Evolutionary conservation across 1,140 invertebrate genomes (phyloP).

Genomic region (Bombus consobrinus): DNA sequence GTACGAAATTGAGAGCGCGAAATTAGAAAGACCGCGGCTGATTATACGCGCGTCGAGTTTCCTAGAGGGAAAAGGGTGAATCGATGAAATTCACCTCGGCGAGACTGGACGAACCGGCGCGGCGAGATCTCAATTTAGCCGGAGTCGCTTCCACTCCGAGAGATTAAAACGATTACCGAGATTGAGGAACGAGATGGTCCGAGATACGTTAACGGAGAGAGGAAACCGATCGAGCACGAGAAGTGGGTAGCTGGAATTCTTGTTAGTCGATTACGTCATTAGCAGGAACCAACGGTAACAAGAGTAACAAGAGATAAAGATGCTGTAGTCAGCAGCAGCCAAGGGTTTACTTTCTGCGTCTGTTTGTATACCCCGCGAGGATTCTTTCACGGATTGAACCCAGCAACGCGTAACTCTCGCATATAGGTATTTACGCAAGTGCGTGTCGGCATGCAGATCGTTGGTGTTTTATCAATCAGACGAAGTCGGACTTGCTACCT

Average conservation of each 20-base stretch:
- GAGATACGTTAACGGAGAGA: not conserved
- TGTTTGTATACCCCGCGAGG: not conserved
- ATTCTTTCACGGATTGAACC: not conserved
- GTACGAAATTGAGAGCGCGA: not conserved
- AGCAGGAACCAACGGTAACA: conserved; percentile 45
- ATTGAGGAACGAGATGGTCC: conserved; percentile 57
- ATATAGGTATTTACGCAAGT: conserved; percentile 7
- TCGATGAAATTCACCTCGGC: conserved; percentile 28
- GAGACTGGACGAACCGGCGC: not conserved
- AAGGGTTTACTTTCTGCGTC: not conserved
- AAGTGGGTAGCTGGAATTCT: conserved; percentile 51
- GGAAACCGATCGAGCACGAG: conserved; percentile 46
- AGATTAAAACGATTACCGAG: conserved; percentile 69
- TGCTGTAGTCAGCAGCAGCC: not conserved
- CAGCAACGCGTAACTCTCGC: not conserved
- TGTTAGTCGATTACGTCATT: conserved; percentile 67
- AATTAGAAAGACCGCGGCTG: not conserved
- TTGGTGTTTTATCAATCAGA: conserved; percentile 69
- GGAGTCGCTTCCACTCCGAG: conserved; percentile 28
- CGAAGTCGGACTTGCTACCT: conserved; percentile 41
- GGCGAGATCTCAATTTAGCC: conserved; percentile 62
- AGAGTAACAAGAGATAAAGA: conserved; percentile 60
- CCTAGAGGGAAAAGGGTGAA: conserved; percentile 9
- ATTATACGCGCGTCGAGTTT: not conserved
- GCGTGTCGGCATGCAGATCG: conserved; percentile 55